Conservation (phyloP, 2,888 invertebrate species). For the Andrena marginata region DNA sequence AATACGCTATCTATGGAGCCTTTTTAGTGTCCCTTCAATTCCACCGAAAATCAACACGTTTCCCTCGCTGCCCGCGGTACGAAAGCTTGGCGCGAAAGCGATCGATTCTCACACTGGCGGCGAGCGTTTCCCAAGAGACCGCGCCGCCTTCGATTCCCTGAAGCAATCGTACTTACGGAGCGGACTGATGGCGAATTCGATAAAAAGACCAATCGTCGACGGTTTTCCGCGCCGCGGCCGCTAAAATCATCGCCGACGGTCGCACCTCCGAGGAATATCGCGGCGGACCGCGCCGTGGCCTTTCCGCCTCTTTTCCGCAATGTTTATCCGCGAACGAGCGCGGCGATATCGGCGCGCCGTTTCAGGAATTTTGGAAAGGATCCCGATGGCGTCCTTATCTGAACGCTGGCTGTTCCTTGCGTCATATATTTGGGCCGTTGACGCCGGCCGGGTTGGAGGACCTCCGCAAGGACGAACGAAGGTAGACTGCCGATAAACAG, state of each 20-base stretch:
- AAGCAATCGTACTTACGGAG: slow-evolving; percentile 25
- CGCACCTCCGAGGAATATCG: slow-evolving; percentile 48
- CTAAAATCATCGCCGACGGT: slow-evolving; percentile 22
- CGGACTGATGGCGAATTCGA: slow-evolving; percentile 38
- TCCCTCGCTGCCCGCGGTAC: neutral
- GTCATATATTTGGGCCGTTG: slow-evolving; percentile 82
- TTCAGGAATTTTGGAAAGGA: slow-evolving; percentile 66
- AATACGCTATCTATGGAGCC: slow-evolving; percentile 17
- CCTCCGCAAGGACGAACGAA: slow-evolving; percentile 81
- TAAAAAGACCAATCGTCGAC: slow-evolving; percentile 38
- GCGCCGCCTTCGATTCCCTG: slow-evolving; percentile 22
- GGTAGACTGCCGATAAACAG: slow-evolving; percentile 38
- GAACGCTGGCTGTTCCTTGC: slow-evolving; percentile 72
- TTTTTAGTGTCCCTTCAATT: slow-evolving; percentile 27
- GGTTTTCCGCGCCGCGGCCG: slow-evolving; percentile 21
- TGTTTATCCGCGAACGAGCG: neutral
- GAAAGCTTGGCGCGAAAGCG: neutral
- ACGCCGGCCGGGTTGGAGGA: slow-evolving; percentile 78
- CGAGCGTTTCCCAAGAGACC: slow-evolving; percentile 35
- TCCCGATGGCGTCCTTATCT: slow-evolving; percentile 53
- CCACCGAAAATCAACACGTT: slow-evolving; percentile 3
- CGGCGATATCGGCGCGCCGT: slow-evolving; percentile 10
- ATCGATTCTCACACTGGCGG: slow-evolving; percentile 44
- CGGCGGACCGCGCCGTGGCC: slow-evolving; percentile 12
- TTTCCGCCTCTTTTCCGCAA: slow-evolving; percentile 25